Percentiles rank a stretch among this genome's conserved stretches.
These are phyloP conservation scores for Macrophya annulata DNA, from an alignment of 2,888 invertebrate genomes.

Conservation along the genomic window DNA sequence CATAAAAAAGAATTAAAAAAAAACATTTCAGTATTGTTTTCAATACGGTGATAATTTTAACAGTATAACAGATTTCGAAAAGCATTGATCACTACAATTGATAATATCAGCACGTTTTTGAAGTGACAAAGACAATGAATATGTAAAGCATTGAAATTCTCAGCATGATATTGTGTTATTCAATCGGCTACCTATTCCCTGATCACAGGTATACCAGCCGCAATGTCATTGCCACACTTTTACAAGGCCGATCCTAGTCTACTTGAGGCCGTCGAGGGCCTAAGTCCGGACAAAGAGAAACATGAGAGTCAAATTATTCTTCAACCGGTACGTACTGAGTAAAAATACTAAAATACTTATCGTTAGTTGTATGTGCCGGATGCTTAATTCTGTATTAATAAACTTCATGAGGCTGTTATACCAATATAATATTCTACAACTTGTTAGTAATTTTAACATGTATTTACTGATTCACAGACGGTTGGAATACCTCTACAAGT, in stretches of 20 bases:
- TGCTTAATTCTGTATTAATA: not conserved
- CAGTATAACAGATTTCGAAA: no score
- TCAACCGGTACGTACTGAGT: slow-evolving; percentile 74
- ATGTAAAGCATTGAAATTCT: not conserved
- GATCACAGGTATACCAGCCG: slow-evolving; percentile 76
- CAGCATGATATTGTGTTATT: not conserved
- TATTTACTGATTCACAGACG: slow-evolving; percentile 77
- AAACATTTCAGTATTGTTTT: not conserved
- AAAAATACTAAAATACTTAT: slow-evolving; percentile 12
- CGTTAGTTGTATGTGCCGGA: not conserved
- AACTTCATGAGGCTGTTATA: not conserved
- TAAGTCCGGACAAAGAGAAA: slow-evolving; percentile 74
- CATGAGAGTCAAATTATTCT: slow-evolving; percentile 72
- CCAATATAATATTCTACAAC: not conserved
- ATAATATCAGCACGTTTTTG: not conserved
- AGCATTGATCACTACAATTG: not conserved
- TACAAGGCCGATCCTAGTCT: slow-evolving; percentile 76
- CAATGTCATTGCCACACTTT: slow-evolving; percentile 79
- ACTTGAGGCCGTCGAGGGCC: slow-evolving; percentile 74
- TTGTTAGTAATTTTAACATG: not conserved
- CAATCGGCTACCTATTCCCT: slow-evolving; percentile 9
- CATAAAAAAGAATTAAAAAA: not conserved
- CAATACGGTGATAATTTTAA: no score
- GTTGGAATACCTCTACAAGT: slow-evolving; percentile 86
- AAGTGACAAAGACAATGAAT: not conserved